phyloP scores from a whole-genome alignment of 2,797 vertebrate genomes.

The Ambastaia sidthimunki region DNA sequence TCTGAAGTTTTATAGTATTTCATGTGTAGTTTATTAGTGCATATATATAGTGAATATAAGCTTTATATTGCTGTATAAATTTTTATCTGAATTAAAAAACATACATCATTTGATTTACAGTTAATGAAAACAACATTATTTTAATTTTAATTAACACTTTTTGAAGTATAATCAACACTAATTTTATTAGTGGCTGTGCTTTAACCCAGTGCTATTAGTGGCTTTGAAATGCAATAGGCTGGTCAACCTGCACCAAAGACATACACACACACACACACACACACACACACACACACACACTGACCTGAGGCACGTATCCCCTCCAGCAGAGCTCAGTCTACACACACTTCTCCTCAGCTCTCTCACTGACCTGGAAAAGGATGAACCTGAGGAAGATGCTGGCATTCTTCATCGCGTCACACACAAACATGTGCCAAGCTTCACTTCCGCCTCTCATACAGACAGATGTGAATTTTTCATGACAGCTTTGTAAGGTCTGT shows the following conservation, averaged over 20 bases:
- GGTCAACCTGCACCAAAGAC: not conserved
- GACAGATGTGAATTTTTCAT: slow-evolving; percentile 34
- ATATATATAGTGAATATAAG: too few species aligned
- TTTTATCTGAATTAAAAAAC: too few species aligned
- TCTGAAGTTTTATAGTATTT: too few species aligned
- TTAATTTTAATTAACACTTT: too few species aligned
- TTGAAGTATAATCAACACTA: too few species aligned
- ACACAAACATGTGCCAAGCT: not conserved
- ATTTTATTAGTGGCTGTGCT: not conserved
- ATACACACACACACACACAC: not conserved
- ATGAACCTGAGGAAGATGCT: not conserved
- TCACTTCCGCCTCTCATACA: slow-evolving; percentile 7
- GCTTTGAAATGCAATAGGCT: not conserved
- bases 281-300: not conserved
- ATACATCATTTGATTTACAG: too few species aligned
- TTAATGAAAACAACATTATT: too few species aligned
- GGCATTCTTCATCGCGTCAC: slow-evolving; percentile 7
- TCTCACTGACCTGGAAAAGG: slow-evolving; percentile 11
- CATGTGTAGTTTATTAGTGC: too few species aligned
- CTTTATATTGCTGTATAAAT: too few species aligned
- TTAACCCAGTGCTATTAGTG: too few species aligned
- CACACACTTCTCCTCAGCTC: too few species aligned
- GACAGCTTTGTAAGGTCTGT: slow-evolving; percentile 18
- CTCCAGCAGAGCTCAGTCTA: not conserved
- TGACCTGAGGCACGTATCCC: not conserved